Evolutionary conservation across 2,888 invertebrate genomes (phyloP).

Genomic region (Aethes cnicana): DNA sequence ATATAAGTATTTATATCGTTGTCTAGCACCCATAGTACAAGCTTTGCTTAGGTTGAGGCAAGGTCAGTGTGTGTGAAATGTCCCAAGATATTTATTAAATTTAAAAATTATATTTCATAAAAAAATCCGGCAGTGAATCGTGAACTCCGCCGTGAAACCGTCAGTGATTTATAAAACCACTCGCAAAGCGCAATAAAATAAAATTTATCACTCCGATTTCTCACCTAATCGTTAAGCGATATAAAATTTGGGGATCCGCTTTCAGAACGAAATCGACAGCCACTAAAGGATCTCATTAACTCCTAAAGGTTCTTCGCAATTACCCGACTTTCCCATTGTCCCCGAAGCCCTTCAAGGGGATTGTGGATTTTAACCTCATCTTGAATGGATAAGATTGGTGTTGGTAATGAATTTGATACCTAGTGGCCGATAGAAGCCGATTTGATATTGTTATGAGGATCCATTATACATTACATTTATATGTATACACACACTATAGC

Average conservation of each 20-base stretch:
- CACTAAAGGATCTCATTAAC: conserved; percentile 49
- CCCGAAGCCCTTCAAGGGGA: conserved; percentile 28
- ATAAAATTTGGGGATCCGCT: conserved; percentile 37
- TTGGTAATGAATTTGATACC: conserved; percentile 7
- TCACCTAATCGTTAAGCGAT: conserved; percentile 22
- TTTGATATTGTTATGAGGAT: not conserved
- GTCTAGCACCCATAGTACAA: no score
- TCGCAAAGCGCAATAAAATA: conserved; percentile 16
- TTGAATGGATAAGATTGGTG: conserved; percentile 13
- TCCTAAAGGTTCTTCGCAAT: conserved; percentile 43
- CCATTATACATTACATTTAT: no score
- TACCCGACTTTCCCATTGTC: conserved; percentile 49
- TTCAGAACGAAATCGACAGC: conserved; percentile 46
- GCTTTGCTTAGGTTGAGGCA: no score
- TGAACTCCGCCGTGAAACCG: not conserved
- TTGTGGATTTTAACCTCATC: conserved; percentile 18
- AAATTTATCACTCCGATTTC: conserved; percentile 20
- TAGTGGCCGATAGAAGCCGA: not conserved
- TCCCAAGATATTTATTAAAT: not conserved
- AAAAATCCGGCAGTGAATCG: not conserved
- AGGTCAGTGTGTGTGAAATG: no score
- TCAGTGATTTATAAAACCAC: not conserved
- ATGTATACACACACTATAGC: no score
- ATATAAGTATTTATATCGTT: no score
- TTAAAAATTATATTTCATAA: not conserved